Percentiles rank a stretch among this genome's conserved stretches.
These are phyloP conservation scores for Momotus momota DNA, from an alignment of 2,797 vertebrate genomes.

Conservation along the genomic window DNA sequence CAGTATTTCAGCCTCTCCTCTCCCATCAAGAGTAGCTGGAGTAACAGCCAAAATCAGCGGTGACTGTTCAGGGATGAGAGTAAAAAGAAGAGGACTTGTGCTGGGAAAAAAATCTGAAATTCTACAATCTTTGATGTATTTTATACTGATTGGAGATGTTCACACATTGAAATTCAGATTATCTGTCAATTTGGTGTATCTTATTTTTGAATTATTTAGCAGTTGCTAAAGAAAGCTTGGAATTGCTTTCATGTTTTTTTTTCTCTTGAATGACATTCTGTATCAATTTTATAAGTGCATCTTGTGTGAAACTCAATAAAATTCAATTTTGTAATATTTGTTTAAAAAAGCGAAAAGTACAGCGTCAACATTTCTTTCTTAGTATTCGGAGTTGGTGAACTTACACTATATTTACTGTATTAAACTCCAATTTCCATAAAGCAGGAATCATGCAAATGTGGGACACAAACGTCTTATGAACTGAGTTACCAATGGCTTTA, in stretches of 20 bases:
- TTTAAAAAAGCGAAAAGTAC: conserved; percentile 73
- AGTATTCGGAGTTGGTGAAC: not conserved
- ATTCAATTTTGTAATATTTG: conserved; percentile 86
- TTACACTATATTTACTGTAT: not conserved
- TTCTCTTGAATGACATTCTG: conserved; percentile 80
- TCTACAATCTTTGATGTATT: conserved; percentile 33
- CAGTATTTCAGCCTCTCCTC: not conserved
- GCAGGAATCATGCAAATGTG: not conserved
- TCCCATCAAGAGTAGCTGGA: not conserved
- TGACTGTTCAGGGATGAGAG: conserved; percentile 4
- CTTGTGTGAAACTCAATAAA: conserved; percentile 86
- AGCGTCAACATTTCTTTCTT: conserved; percentile 62
- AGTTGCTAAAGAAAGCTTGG: conserved; percentile 70
- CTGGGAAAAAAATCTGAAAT: conserved; percentile 32
- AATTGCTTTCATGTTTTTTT: conserved; percentile 71
- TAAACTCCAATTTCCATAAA: not conserved
- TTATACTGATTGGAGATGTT: conserved; percentile 69
- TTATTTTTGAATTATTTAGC: conserved; percentile 72
- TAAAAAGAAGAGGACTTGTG: conserved; percentile 25
- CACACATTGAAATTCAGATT: conserved; percentile 62
- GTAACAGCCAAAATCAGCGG: not conserved
- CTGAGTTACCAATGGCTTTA: not conserved
- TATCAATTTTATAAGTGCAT: conserved; percentile 87
- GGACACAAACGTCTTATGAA: rapidly evolving
- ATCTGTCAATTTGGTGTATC: conserved; percentile 64